These are phyloP conservation scores for Pipa parva DNA, from an alignment of 2,113 vertebrate species.

Conservation along the genomic window DNA sequence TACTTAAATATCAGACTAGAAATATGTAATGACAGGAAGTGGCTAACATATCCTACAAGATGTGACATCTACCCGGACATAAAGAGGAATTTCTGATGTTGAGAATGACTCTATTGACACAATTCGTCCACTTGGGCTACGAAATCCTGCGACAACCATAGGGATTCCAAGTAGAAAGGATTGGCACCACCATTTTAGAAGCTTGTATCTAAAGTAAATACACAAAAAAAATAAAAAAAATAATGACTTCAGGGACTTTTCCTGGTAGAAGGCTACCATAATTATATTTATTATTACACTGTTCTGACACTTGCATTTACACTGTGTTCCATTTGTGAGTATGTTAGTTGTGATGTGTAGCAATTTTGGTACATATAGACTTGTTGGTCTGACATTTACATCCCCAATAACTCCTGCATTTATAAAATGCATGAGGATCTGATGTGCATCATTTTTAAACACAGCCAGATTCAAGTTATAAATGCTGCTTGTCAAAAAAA, in stretches of 20 bases:
- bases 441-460: too few relatives aligned
- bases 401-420: too few relatives aligned
- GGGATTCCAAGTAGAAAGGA: slow-evolving; percentile 85
- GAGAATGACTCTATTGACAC: slow-evolving; percentile 64
- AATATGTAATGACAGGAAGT: too few relatives aligned
- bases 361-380: too few relatives aligned
- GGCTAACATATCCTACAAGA: too few relatives aligned
- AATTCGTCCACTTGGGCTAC: slow-evolving; percentile 71
- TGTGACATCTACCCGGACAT: slow-evolving; percentile 33
- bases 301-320: not conserved
- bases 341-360: too few relatives aligned
- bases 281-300: not conserved
- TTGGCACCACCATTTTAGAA: slow-evolving; percentile 92
- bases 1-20: too few relatives aligned
- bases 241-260: not conserved
- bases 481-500: too few relatives aligned
- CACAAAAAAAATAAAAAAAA: not conserved
- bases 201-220: slow-evolving; percentile 68
- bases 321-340: not conserved
- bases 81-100: slow-evolving; percentile 18
- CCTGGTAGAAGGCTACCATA: too few relatives aligned
- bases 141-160: slow-evolving; percentile 78
- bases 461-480: too few relatives aligned
- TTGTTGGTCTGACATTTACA: too few relatives aligned
- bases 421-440: too few relatives aligned